Conservation (phyloP, 2,797 vertebrate genomes). For the Pangasius larnaudii region DNA sequence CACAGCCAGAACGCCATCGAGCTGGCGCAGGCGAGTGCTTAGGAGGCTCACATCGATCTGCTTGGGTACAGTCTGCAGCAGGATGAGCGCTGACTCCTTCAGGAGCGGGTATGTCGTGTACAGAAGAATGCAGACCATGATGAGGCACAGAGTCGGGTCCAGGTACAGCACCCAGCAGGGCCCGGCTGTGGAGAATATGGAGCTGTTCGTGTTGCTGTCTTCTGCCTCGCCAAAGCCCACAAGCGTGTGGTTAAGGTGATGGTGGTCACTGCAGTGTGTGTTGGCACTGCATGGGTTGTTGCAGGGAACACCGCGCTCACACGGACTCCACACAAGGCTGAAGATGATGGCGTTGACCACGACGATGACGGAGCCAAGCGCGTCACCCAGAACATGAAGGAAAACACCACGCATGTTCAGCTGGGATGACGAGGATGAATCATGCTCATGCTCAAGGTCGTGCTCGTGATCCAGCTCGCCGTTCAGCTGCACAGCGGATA, state of each 20-base stretch:
- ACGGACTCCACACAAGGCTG: conserved; percentile 88
- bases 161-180: conserved; percentile 98
- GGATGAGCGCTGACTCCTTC: conserved; percentile 97
- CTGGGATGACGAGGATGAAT: conserved; percentile 72
- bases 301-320: conserved; percentile 74
- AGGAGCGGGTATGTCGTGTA: conserved; percentile 96
- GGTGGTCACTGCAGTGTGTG: conserved; percentile 75
- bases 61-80: conserved; percentile 97
- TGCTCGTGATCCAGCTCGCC: conserved; percentile 70
- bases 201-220: conserved; percentile 1
- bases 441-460: conserved; percentile 65
- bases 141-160: conserved; percentile 92
- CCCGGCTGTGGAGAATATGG: conserved; percentile 67
- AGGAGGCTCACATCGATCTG: conserved; percentile 92
- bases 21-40: conserved; percentile 82
- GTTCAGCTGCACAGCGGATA: conserved; percentile 82
- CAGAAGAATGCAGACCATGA: conserved; percentile 94
- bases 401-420: conserved; percentile 99
- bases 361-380: conserved; percentile 96
- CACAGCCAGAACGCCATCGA: conserved; percentile 93
- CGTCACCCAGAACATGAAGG: conserved; percentile 95
- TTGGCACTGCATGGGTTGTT: conserved; percentile 80
- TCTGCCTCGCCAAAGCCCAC: conserved; percentile 51
- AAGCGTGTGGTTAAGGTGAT: conserved; percentile 76
- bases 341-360: conserved; percentile 92